Evolutionary conservation across 1,140 invertebrate species (phyloP).

Genomic region (Tyrophagus putrescentiae): DNA sequence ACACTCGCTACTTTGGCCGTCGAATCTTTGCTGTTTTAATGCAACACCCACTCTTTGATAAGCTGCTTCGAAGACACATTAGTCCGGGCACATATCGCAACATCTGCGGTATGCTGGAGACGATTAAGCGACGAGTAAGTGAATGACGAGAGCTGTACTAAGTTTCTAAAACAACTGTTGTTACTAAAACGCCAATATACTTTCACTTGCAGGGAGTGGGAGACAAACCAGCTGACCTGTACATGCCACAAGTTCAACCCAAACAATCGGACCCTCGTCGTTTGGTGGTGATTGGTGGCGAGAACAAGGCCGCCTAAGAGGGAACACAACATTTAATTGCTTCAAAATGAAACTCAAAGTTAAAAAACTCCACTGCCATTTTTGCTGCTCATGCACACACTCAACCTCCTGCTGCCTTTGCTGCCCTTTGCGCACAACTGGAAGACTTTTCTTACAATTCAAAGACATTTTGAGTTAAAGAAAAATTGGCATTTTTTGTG

Average conservation of each 20-base stretch:
- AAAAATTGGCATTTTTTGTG: no score
- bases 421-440: no score
- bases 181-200: neutral
- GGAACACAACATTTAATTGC: no score
- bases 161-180: neutral
- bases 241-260: constrained; percentile 4
- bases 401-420: no score
- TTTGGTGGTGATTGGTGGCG: neutral
- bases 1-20: constrained; percentile 60
- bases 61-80: constrained; percentile 47
- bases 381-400: no score
- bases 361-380: no score
- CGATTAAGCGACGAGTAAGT: constrained; percentile 33
- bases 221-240: constrained; percentile 20
- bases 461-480: no score
- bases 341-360: no score
- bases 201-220: constrained; percentile 23
- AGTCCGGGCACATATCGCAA: constrained; percentile 46
- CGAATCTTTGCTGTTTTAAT: constrained; percentile 46
- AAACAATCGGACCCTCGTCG: constrained; percentile 5
- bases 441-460: no score
- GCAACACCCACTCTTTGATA: constrained; percentile 46
- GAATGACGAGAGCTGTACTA: neutral
- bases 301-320: no score
- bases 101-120: constrained; percentile 49